Percentiles rank a stretch among this genome's conserved stretches.
phyloP scores from a whole-genome alignment of 2,888 invertebrate genomes.

The Oligia latruncula region DNA sequence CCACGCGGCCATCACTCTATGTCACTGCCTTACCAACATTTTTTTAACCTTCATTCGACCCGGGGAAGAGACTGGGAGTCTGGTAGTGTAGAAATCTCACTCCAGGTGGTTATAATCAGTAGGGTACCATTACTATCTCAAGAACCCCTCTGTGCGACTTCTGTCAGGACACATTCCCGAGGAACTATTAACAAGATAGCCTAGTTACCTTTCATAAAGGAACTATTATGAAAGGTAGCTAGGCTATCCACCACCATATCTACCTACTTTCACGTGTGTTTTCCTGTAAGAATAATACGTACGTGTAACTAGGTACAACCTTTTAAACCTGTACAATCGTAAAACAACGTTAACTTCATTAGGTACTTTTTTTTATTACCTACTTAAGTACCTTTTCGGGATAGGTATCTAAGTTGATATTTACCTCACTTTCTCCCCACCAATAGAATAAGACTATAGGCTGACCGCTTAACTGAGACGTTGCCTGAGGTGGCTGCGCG shows the following conservation, averaged over 20 bases:
- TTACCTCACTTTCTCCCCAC: not conserved
- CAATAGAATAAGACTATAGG: not conserved
- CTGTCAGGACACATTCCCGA: not conserved
- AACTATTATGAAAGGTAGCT: too few relatives aligned
- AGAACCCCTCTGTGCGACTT: not conserved
- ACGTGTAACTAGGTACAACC: not conserved
- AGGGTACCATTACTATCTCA: too few relatives aligned
- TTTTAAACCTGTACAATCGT: not conserved
- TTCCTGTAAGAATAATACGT: not conserved
- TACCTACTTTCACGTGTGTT: not conserved
- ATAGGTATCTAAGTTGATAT: not conserved
- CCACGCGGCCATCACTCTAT: too few relatives aligned
- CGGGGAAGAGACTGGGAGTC: not conserved
- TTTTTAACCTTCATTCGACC: not conserved
- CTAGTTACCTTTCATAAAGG: not conserved
- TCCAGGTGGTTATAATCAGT: not conserved
- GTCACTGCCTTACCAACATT: not conserved
- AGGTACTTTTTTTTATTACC: not conserved
- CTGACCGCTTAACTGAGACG: too few relatives aligned
- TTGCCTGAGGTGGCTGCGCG: too few relatives aligned
- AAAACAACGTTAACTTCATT: not conserved
- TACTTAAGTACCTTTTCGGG: not conserved
- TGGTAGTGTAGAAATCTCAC: not conserved
- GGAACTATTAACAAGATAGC: not conserved
- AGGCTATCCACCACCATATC: too few relatives aligned